phyloP scores from a whole-genome alignment of 2,113 vertebrate species.

The Columbina picui region DNA sequence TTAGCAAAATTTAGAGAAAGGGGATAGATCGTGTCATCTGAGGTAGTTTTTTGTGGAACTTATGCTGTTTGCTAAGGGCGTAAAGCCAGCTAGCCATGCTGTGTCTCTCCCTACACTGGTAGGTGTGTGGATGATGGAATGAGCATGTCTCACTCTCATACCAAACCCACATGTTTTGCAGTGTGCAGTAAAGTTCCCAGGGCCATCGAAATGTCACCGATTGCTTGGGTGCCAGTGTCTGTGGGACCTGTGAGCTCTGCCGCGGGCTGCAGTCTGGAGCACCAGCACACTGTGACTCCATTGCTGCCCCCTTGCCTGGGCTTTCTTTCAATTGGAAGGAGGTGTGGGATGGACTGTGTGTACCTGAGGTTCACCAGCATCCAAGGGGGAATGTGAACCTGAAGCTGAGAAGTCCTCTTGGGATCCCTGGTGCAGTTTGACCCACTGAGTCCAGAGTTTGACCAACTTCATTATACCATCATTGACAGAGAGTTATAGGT shows the following conservation, averaged over 20 bases:
- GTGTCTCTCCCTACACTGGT: not conserved
- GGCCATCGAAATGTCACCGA: accelerated
- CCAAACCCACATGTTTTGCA: not conserved
- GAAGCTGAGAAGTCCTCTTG: not conserved
- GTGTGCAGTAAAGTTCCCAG: not conserved
- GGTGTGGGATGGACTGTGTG: not conserved
- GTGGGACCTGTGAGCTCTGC: not conserved
- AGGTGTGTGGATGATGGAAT: not conserved
- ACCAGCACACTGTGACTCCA: accelerated
- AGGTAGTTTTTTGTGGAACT: not conserved
- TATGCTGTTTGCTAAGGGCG: not conserved
- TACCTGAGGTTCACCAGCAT: not conserved
- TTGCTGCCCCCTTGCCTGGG: accelerated
- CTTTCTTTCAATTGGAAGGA: not conserved
- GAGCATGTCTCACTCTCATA: not conserved
- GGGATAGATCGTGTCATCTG: accelerated
- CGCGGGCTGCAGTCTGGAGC: not conserved
- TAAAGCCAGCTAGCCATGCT: not conserved
- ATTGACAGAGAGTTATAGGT: not conserved
- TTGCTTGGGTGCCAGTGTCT: not conserved
- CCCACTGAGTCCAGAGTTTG: not conserved
- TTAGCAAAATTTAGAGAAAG: not conserved
- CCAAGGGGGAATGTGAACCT: not conserved
- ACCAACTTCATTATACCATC: not conserved
- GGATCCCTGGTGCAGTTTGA: not conserved